A percentile compares a stretch with the other conserved stretches of the same genome.
Conservation (phyloP, 2,113 vertebrate genomes). For the Motacilla alba region DNA sequence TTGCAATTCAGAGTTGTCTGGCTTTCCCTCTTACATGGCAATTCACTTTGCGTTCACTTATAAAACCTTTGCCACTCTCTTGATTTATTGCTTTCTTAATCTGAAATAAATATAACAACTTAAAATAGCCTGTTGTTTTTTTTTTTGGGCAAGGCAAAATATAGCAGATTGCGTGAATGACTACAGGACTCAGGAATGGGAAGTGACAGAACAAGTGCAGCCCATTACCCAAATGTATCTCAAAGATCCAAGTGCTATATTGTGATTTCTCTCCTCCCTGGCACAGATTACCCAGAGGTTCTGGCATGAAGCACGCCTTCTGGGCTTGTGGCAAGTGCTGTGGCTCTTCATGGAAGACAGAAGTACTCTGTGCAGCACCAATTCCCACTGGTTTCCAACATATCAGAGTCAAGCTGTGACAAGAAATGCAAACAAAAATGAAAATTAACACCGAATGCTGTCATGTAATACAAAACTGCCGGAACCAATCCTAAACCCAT, state of each 20-base stretch:
- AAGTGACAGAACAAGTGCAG: neutral
- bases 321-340: neutral
- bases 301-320: neutral
- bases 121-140: neutral
- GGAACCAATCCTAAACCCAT: neutral
- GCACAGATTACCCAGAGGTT: neutral
- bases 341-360: neutral
- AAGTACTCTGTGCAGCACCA: neutral
- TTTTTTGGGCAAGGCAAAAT: neutral
- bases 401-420: neutral
- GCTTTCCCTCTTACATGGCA: neutral
- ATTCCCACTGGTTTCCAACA: neutral
- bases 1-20: neutral
- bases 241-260: fast-evolving
- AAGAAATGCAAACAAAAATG: slow-evolving; percentile 1
- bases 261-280: neutral
- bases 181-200: neutral
- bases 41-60: neutral
- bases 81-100: slow-evolving; percentile 35
- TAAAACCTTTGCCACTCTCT: neutral
- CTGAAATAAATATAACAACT: neutral
- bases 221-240: neutral
- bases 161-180: neutral
- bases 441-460: neutral
- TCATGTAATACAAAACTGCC: neutral